Evolutionary conservation across 1,140 invertebrate genomes (phyloP).

Genomic region (Brachionus rubens): DNA sequence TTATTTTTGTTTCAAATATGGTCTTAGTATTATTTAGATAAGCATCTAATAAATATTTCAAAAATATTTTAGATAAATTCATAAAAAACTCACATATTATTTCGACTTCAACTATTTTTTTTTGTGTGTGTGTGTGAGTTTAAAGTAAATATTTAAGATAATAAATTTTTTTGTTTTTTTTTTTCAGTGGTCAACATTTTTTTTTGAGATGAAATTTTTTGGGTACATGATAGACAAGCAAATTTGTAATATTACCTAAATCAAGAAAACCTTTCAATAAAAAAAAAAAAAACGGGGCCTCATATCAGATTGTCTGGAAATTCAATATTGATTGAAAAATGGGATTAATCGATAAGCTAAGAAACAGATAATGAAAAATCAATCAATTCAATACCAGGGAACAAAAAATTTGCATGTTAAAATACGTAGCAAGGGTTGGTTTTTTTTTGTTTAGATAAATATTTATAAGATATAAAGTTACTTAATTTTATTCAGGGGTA

Average conservation of each 20-base stretch:
- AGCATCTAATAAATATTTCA: conserved; percentile 27
- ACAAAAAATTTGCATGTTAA: conserved; percentile 1
- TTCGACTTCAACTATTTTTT: conserved; percentile 5
- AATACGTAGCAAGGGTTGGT: background rate
- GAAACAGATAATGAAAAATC: conserved; percentile 4
- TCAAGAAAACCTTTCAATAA: too few relatives aligned
- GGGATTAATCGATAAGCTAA: conserved; percentile 13
- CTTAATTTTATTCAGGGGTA: conserved; percentile 10
- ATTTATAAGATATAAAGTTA: conserved; percentile 37
- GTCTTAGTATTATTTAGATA: conserved; percentile 38
- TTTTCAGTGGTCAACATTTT: too few relatives aligned
- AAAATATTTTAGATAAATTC: conserved; percentile 31
- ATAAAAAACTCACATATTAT: background rate
- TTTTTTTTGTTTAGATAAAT: conserved; percentile 21
- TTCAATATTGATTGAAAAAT: conserved; percentile 31
- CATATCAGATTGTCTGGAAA: too few relatives aligned
- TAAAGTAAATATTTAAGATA: background rate
- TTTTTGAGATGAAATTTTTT: too few relatives aligned
- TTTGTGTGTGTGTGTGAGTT: background rate
- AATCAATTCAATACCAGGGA: background rate
- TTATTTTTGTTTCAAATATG: conserved; percentile 6
- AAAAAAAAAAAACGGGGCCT: too few relatives aligned
- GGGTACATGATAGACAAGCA: background rate
- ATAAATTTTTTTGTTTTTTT: background rate
- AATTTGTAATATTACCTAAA: too few relatives aligned